phyloP scores from a whole-genome alignment of 2,113 vertebrate species.

The Vidua chalybeata region DNA sequence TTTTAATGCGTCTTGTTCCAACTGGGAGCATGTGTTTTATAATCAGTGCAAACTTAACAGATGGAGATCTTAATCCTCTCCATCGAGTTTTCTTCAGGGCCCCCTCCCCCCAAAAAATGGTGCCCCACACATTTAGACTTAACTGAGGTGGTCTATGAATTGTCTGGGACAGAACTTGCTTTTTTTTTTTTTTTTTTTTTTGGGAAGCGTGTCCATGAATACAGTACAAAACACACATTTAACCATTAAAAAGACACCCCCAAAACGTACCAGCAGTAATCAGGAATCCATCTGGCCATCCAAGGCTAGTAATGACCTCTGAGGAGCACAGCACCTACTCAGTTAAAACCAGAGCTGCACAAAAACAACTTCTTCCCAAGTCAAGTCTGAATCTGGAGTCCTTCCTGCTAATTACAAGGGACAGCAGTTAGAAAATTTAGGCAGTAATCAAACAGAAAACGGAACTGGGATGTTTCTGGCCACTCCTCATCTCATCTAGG shows the following conservation, averaged over 20 bases:
- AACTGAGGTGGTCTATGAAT: not conserved
- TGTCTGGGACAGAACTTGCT: not conserved
- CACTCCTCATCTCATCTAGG: not conserved
- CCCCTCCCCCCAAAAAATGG: not conserved
- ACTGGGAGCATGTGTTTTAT: slow-evolving; percentile 68
- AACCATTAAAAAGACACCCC: not conserved
- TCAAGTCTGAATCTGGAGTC: not conserved
- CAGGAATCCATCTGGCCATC: not conserved
- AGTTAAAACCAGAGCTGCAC: not conserved
- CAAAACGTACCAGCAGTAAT: not conserved
- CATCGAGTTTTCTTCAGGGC: not conserved
- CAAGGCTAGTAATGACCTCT: not conserved
- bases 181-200: not conserved
- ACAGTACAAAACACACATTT: not conserved
- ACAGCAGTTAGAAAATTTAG: not conserved
- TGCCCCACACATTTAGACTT: not conserved
- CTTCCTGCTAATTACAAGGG: not conserved
- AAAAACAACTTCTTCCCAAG: not conserved
- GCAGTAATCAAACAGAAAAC: not conserved
- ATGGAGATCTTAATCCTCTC: slow-evolving; percentile 66
- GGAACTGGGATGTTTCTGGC: not conserved
- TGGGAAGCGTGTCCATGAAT: not conserved
- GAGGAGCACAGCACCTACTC: not conserved
- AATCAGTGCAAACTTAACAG: slow-evolving; percentile 68
- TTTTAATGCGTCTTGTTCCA: slow-evolving; percentile 72